Percentiles rank a stretch among this genome's conserved stretches.
These are phyloP conservation scores for Struthidea cinerea DNA, from an alignment of 2,113 vertebrate species.

Conservation along the genomic window DNA sequence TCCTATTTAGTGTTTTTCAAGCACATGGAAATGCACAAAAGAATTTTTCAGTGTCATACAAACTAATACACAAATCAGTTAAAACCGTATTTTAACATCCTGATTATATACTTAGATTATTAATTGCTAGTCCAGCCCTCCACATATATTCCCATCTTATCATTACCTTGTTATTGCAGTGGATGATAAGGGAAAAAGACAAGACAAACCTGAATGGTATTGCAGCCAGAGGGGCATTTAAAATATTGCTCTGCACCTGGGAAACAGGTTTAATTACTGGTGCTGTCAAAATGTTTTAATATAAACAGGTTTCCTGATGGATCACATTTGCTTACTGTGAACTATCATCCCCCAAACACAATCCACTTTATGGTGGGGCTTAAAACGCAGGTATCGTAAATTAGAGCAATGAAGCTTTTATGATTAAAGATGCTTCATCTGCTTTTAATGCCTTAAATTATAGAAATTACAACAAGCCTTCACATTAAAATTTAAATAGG, in stretches of 20 bases:
- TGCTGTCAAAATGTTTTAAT: conserved; percentile 73
- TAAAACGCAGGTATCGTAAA: conserved; percentile 62
- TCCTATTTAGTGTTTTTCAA: neutral
- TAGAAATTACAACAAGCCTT: conserved; percentile 55
- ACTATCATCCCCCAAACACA: conserved; percentile 59
- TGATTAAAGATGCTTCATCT: conserved; percentile 64
- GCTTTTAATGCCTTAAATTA: conserved; percentile 63
- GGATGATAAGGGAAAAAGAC: conserved; percentile 5
- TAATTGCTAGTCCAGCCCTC: neutral
- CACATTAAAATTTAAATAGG: conserved; percentile 62
- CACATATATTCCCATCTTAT: conserved; percentile 19
- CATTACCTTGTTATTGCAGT: conserved; percentile 53
- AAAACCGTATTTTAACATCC: conserved; percentile 9
- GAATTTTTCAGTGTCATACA: neutral
- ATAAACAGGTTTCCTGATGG: conserved; percentile 70
- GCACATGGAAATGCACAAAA: neutral
- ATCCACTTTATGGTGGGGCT: conserved; percentile 40
- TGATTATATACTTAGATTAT: conserved; percentile 21
- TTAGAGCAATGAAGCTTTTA: conserved; percentile 70
- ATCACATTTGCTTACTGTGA: conserved; percentile 54
- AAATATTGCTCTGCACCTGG: conserved; percentile 69
- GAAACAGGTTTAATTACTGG: conserved; percentile 72
- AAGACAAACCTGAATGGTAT: conserved; percentile 46
- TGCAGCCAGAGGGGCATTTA: conserved; percentile 69
- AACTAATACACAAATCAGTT: neutral